Evolutionary conservation across 2,113 vertebrate species (phyloP).

Genomic region (Struthidea cinerea): DNA sequence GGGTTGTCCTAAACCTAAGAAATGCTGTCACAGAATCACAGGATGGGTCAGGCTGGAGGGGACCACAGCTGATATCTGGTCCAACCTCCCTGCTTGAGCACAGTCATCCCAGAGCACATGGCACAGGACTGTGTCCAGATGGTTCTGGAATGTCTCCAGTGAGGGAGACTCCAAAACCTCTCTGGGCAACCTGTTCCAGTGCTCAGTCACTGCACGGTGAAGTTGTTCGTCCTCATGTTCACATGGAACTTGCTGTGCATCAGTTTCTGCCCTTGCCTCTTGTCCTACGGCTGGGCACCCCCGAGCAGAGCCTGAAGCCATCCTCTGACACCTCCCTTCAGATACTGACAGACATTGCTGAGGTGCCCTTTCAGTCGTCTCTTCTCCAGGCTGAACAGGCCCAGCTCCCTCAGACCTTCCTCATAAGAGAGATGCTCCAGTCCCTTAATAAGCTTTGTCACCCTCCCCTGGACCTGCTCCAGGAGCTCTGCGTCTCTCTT

Average conservation of each 20-base stretch:
- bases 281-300: neutral
- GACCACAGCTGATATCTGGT: neutral
- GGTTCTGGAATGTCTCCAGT: neutral
- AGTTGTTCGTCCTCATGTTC: neutral
- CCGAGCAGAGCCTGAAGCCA: neutral
- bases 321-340: neutral
- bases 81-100: neutral
- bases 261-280: neutral
- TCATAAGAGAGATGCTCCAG: neutral
- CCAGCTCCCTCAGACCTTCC: neutral
- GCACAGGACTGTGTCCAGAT: neutral
- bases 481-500: neutral
- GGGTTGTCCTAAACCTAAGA: neutral
- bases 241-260: neutral
- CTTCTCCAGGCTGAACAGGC: neutral
- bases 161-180: neutral
- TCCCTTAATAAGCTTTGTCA: neutral
- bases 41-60: neutral
- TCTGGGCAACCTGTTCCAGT: neutral
- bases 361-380: neutral
- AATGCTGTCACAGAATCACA: neutral
- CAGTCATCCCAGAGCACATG: neutral
- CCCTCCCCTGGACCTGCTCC: neutral
- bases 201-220: neutral
- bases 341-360: neutral